phyloP scores from a whole-genome alignment of 2,113 vertebrate genomes.

The Cettia cetti region DNA sequence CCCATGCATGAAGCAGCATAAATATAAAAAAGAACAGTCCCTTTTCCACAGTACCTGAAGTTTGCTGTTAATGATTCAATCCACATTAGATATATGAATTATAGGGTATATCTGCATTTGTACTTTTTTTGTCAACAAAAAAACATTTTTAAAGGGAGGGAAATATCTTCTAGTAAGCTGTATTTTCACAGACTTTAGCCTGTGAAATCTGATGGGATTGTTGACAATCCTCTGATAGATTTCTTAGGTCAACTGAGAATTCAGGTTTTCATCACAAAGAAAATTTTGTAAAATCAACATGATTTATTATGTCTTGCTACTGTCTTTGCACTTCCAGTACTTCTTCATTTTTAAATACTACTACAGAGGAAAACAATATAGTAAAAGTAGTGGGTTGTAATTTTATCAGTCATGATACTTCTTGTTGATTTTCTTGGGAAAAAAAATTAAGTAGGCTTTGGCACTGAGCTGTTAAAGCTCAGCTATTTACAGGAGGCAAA shows the following conservation, averaged over 20 bases:
- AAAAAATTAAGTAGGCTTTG: not conserved
- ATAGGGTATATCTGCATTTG: not conserved
- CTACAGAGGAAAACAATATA: not conserved
- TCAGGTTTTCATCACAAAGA: not conserved
- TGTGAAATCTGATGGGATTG: not conserved
- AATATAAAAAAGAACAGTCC: not conserved
- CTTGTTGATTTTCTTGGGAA: not conserved
- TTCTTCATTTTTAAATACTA: not conserved
- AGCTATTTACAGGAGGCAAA: constrained; percentile 2
- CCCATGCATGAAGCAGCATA: not conserved
- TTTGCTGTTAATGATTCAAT: not conserved
- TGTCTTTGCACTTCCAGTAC: not conserved
- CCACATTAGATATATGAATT: not conserved
- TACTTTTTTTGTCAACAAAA: not conserved
- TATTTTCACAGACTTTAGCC: not conserved
- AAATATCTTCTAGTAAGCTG: not conserved
- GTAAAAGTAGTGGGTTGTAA: not conserved
- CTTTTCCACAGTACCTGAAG: not conserved
- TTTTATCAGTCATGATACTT: not conserved
- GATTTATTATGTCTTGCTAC: not conserved
- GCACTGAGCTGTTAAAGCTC: not conserved
- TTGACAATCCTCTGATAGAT: not conserved
- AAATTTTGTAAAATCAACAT: not conserved
- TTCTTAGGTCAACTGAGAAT: not conserved
- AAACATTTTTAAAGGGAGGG: not conserved